phyloP scores from a whole-genome alignment of 2,888 invertebrate genomes.

The Strigamia transsilvanica region DNA sequence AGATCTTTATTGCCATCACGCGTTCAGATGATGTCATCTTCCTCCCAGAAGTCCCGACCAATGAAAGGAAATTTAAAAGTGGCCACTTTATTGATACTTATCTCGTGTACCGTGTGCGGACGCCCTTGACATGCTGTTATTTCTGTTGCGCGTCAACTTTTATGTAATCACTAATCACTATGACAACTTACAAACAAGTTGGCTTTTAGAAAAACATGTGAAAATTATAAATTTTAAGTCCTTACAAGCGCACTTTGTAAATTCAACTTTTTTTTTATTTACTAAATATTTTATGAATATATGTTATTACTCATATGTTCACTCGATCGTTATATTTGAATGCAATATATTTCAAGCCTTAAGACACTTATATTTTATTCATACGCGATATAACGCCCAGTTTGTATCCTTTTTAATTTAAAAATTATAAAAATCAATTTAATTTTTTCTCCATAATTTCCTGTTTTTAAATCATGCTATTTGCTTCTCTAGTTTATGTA shows the following conservation, averaged over 20 bases:
- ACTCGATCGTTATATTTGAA: constrained; percentile 17
- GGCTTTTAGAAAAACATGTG: neutral
- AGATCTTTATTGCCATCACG: constrained; percentile 12
- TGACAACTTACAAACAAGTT: constrained; percentile 30
- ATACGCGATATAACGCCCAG: neutral
- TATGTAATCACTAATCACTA: constrained; percentile 20
- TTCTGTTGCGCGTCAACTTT: neutral
- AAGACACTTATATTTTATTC: constrained; percentile 17
- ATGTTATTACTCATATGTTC: neutral
- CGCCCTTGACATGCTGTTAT: neutral
- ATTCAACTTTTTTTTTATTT: neutral
- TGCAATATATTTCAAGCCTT: constrained; percentile 9
- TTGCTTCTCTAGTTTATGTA: too few relatives aligned
- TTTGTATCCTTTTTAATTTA: neutral
- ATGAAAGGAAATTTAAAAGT: neutral
- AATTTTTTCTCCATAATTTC: neutral
- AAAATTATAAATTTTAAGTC: neutral
- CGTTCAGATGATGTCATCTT: constrained; percentile 7
- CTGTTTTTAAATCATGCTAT: neutral
- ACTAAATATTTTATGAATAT: constrained; percentile 4
- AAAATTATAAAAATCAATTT: constrained; percentile 26
- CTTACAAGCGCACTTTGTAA: constrained; percentile 7
- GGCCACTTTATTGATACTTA: neutral
- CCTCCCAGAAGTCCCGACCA: neutral
- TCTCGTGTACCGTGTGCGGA: neutral